Base-by-base conservation (phyloP, 2,888 invertebrate genomes). In the Drosophila peninsularis region DNA sequence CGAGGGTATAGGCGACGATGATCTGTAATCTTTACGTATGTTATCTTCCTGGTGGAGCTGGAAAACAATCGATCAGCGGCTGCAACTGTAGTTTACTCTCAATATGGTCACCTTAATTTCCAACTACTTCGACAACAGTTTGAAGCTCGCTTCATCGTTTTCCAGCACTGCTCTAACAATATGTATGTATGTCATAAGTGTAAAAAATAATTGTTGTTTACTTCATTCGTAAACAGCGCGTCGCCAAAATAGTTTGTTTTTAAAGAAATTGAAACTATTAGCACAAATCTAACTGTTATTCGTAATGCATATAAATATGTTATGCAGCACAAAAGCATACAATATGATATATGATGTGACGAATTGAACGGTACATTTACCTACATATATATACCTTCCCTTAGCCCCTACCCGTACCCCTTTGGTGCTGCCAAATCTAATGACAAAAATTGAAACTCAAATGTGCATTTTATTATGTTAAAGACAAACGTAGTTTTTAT, bases 1-100 rank as follows among this genome's bases (percentile, higher is more conserved):
- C 91, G 97, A 98, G 92, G 97, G 97, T 54, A 98, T 99, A 80
- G 98, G 98, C 5, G 98, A 99, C 90, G 98, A 98, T 86, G 98
- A 98, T 93, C 93, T 97, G 87, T 97, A 30, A 94, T 32, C 55
- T 19, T 32, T 24, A 44, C 41, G 61, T 60, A 65, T 39, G 70
- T 69, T 45, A 61, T 36, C 34, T 75, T 54, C 37, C 74, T 61
- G 19, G 37, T 24, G 30, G 56, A 24, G 13, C 61, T 69, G 56
- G 55, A 53, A 55, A 62, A 30, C 54, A n/a, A 67, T 78, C 41
- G 71, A 64, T 27, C n/a, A 32, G 30, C 44, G 13, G 4, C 27
- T 30, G 27, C 27, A 30, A 30, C 27, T 30, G 27, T 30, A 30
- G 27, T 13, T 6, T 19, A 10, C n/a, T 37, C 11, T 9, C 21